Base-by-base conservation (phyloP, 2,113 vertebrate species). In the Grantiella picta region DNA sequence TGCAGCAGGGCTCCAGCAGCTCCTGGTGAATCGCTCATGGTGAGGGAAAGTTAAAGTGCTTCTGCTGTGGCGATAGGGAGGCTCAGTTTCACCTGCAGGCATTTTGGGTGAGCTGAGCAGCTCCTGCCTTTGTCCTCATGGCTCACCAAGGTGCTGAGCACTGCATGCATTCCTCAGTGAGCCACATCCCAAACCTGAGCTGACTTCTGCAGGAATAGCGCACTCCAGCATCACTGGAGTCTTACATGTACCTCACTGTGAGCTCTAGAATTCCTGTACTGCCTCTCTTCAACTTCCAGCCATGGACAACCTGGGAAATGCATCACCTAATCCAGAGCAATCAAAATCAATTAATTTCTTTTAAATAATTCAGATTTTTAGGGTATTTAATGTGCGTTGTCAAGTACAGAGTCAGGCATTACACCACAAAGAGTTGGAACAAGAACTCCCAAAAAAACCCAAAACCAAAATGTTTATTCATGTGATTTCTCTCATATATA, bases 21-120 rank as follows among this genome's bases (percentile, higher is more conserved):
- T 57, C 61, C 15, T 17, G 20, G 31, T 4, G 42, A 44, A 0
- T 10, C 1, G 0, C 4, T 33, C 24, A 1, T 1, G 3, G 15
- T 0, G 19, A 78, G 64, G 45, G 27, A 44, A 38, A 60, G 18
- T 15, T 35, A 36, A 47, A 78, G 28, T 38, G 15, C 35, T 53
- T 20, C 66, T 56, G 36, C 8, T 20, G 19, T 2, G 6, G 23
- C 21, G 17, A 3, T 1, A 12, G 36, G 21, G 33, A 52, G n/a
- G 15, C 1, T 33, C 11, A 3, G 50, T 59, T 47, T 71, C 73
- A 76, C 31, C 53, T 33, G 24, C 11, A 23, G 24, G 25, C 2
- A 2, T 78, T 59, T 29, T 1, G 19, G 23, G 36, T 17, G 73
- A 78, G 45, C 28, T 36, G 53, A 79, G 65, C 52, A 71, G n/a